Conservation (phyloP, 2,797 vertebrate genomes). For the Anas acuta region DNA sequence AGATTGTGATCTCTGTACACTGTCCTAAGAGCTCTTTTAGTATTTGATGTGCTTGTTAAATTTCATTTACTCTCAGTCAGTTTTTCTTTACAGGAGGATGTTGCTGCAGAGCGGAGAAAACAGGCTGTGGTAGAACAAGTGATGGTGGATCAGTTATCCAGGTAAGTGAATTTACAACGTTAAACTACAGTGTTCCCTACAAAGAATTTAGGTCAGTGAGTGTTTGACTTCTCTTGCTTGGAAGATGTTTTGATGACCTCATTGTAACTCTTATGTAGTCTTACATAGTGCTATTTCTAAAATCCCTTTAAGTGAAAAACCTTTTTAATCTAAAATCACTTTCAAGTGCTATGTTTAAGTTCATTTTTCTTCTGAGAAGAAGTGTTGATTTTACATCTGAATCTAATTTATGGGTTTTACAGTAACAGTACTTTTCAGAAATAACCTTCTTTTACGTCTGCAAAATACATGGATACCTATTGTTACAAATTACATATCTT, state of each 20-base stretch:
- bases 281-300: background rate
- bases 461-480: background rate
- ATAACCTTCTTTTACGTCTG: background rate
- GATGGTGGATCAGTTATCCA: constrained; percentile 82
- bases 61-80: background rate
- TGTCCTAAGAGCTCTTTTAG: background rate
- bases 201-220: background rate
- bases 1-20: background rate
- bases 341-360: background rate
- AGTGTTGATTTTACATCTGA: background rate
- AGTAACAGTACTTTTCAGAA: background rate
- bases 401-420: background rate
- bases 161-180: constrained; percentile 64
- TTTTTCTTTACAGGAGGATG: constrained; percentile 74
- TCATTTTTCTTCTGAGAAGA: background rate
- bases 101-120: constrained; percentile 77
- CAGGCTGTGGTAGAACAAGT: constrained; percentile 81
- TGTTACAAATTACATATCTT: background rate
- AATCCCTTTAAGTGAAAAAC: background rate
- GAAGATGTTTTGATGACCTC: background rate
- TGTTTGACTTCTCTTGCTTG: background rate
- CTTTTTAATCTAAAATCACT: background rate
- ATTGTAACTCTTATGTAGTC: background rate
- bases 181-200: background rate
- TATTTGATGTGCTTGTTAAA: background rate